These are phyloP conservation scores for Zhengitettix transpicula DNA, from an alignment of 2,888 invertebrate species.

Conservation along the genomic window DNA sequence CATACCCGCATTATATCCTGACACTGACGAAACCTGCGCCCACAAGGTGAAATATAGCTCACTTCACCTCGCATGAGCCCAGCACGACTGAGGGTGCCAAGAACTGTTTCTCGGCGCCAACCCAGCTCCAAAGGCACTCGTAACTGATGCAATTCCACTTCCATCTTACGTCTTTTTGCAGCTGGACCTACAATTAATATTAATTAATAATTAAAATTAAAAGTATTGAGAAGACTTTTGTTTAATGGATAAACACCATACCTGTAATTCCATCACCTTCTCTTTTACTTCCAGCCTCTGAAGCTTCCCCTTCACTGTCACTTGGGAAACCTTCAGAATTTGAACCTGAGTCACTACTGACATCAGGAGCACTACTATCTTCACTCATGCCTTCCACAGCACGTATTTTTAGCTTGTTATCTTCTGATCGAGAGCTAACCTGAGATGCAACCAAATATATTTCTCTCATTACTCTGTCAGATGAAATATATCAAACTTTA, in stretches of 20 bases:
- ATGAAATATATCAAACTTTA: no score
- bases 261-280: constrained; percentile 4
- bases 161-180: constrained; percentile 29
- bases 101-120: constrained; percentile 86
- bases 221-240: no score
- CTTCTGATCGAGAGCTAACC: constrained; percentile 7
- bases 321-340: constrained; percentile 8
- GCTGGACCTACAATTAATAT: constrained; percentile 8
- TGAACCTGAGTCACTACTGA: constrained; percentile 12
- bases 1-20: constrained; percentile 38
- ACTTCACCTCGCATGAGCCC: constrained; percentile 89
- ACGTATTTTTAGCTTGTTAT: constrained; percentile 7
- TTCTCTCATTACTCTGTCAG: no score
- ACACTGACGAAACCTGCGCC: constrained; percentile 41
- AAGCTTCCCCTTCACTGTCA: constrained; percentile 11
- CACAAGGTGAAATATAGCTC: constrained; percentile 58
- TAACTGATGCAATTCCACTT: constrained; percentile 38
- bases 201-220: neutral
- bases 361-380: constrained; percentile 11
- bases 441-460: neutral
- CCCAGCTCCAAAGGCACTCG: constrained; percentile 53
- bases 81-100: constrained; percentile 69
- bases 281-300: constrained; percentile 1
- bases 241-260: no score
- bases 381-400: constrained; percentile 11